Conservation (phyloP, 2,797 vertebrate genomes). For the Micropoecilia bifurca region DNA sequence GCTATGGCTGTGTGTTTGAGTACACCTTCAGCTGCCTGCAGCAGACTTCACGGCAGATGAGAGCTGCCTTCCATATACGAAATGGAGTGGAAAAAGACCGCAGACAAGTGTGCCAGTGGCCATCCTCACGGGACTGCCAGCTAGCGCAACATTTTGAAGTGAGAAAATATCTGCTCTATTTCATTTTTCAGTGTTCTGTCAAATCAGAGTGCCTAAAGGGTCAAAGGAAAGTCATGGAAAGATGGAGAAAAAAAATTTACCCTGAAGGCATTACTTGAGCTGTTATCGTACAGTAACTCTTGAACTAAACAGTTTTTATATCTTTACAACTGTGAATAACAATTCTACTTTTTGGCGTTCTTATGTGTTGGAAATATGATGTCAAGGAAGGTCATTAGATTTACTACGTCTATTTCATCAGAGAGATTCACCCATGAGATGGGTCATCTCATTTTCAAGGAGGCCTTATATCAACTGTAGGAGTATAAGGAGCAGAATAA, state of each 20-base stretch:
- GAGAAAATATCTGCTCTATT: conserved; percentile 1
- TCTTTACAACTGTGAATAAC: neutral
- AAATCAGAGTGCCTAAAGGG: conserved; percentile 4
- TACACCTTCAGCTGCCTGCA: conserved; percentile 4
- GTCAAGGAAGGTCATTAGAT: neutral
- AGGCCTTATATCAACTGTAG: neutral
- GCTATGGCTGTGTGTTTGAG: neutral
- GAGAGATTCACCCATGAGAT: neutral
- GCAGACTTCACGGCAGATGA: neutral
- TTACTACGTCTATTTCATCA: neutral
- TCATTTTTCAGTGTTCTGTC: neutral
- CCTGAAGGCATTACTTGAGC: neutral
- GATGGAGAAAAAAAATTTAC: neutral
- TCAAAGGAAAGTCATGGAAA: neutral
- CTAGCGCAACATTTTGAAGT: neutral
- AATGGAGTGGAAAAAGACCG: conserved; percentile 1
- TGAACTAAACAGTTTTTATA: neutral
- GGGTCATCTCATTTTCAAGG: neutral
- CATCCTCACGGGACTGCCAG: neutral
- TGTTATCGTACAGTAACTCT: neutral
- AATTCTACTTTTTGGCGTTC: neutral
- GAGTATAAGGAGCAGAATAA: neutral
- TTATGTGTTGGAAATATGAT: conserved; percentile 2
- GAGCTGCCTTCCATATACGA: neutral
- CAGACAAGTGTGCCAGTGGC: neutral